Percentiles rank a stretch among this genome's conserved stretches.
Evolutionary conservation across 2,113 vertebrate genomes (phyloP).

Genomic region (Ochotona curzoniae): DNA sequence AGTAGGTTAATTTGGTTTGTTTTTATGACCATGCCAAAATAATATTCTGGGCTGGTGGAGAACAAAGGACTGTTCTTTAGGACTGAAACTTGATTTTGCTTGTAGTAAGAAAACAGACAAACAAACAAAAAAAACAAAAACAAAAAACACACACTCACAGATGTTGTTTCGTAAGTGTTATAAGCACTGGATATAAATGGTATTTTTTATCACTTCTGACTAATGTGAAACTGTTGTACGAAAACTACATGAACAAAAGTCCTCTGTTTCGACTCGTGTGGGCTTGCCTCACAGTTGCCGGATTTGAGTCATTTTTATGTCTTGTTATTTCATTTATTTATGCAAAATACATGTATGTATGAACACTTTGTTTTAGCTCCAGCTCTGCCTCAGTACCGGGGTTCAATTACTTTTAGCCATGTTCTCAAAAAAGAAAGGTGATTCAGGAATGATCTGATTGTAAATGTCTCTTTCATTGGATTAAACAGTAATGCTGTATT

Average conservation of each 20-base stretch:
- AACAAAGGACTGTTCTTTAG: conserved; percentile 95
- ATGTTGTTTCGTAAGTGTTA: conserved; percentile 98
- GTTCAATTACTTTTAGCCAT: conserved; percentile 86
- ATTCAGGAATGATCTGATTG: conserved; percentile 89
- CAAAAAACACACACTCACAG: conserved; percentile 90
- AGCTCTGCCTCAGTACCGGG: conserved; percentile 90
- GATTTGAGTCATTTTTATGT: conserved; percentile 96
- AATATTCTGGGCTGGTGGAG: conserved; percentile 94
- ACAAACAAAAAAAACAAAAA: conserved; percentile 81
- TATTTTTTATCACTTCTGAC: conserved; percentile 99
- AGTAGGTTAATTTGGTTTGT: conserved; percentile 90
- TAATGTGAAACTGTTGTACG: conserved; percentile 99
- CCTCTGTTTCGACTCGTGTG: conserved; percentile 95
- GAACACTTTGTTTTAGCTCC: conserved; percentile 97
- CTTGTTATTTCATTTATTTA: conserved; percentile 99
- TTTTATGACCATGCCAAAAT: conserved; percentile 95
- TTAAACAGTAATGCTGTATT: conserved; percentile 89
- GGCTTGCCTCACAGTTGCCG: conserved; percentile 95
- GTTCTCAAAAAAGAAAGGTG: conserved; percentile 88
- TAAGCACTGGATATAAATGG: conserved; percentile 99
- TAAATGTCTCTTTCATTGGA: conserved; percentile 88
- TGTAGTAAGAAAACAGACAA: conserved; percentile 87
- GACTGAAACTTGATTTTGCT: conserved; percentile 99
- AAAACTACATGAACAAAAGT: conserved; percentile 96
- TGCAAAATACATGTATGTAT: conserved; percentile 97